These are phyloP conservation scores for Lepidurus apus DNA, from an alignment of 1,140 invertebrate genomes.

Conservation along the genomic window DNA sequence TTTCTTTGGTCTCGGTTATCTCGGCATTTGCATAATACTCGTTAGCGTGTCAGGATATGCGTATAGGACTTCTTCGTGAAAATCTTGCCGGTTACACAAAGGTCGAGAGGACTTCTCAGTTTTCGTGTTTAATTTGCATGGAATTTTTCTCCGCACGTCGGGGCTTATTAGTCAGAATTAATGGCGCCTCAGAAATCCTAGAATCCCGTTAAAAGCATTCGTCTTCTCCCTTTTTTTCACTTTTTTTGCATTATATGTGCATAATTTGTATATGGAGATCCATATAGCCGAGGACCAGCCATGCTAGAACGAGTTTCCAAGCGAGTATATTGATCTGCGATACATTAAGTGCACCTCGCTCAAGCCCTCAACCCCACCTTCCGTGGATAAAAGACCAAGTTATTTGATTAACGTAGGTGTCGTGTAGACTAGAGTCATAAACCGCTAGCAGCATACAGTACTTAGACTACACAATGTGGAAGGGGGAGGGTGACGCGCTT, in stretches of 20 bases:
- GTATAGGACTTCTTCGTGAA: not conserved
- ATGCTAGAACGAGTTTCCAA: too few species aligned
- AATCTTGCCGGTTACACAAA: not conserved
- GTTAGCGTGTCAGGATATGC: slow-evolving; percentile 16
- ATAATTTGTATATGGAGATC: too few species aligned
- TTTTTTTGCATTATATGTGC: too few species aligned
- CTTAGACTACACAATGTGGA: not conserved
- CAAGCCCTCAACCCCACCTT: too few species aligned
- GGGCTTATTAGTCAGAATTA: not conserved
- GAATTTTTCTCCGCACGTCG: not conserved
- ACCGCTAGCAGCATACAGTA: not conserved
- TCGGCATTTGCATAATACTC: slow-evolving; percentile 6
- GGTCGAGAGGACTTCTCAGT: not conserved
- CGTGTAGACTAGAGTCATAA: not conserved
- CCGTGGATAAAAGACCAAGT: too few species aligned
- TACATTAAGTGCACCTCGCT: too few species aligned
- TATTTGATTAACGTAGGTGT: not conserved
- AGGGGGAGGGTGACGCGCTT: not conserved
- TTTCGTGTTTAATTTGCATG: slow-evolving; percentile 22
- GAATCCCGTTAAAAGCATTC: not conserved
- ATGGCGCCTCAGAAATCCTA: not conserved
- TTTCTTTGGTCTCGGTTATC: not conserved
- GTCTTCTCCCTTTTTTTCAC: not conserved
- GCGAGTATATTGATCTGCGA: too few species aligned
- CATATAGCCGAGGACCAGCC: too few species aligned